Conservation (phyloP, 2,888 invertebrate genomes). For the Ophioninae sp. region DNA sequence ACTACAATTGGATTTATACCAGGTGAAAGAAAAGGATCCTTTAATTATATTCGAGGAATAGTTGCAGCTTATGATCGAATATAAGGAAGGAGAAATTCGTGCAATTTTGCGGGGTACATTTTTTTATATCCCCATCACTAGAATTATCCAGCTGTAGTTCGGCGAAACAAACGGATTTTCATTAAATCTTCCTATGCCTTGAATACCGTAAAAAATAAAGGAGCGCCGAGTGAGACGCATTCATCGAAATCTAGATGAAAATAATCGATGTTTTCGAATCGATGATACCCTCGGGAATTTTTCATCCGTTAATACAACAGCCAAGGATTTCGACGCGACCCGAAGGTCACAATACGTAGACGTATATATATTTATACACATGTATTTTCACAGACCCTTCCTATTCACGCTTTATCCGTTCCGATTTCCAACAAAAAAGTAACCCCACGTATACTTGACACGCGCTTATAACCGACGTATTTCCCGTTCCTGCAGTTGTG, state of each 20-base stretch:
- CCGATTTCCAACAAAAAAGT: slow-evolving; percentile 41
- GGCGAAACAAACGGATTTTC: neutral
- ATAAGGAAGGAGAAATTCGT: too few species aligned
- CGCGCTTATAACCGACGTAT: slow-evolving; percentile 42
- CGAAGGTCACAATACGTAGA: neutral
- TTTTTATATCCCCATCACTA: neutral
- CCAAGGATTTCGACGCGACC: neutral
- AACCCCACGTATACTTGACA: slow-evolving; percentile 31
- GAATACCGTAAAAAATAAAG: slow-evolving; percentile 19
- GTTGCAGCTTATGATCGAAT: too few species aligned
- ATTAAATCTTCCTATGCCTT: neutral
- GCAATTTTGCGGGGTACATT: too few species aligned
- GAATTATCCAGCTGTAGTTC: neutral
- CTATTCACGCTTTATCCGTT: slow-evolving; percentile 10
- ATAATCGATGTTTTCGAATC: slow-evolving; percentile 37
- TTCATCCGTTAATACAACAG: slow-evolving; percentile 12
- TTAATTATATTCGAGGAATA: too few species aligned
- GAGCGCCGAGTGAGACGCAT: neutral
- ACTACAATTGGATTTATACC: too few species aligned
- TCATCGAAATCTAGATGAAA: slow-evolving; percentile 23
- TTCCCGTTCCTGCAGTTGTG: slow-evolving; percentile 26
- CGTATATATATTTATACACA: neutral
- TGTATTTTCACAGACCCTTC: slow-evolving; percentile 17
- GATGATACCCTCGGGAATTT: slow-evolving; percentile 42
- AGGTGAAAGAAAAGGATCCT: too few species aligned